These are phyloP conservation scores for Sarcophaga carnaria DNA, from an alignment of 2,888 invertebrate genomes.

Conservation along the genomic window DNA sequence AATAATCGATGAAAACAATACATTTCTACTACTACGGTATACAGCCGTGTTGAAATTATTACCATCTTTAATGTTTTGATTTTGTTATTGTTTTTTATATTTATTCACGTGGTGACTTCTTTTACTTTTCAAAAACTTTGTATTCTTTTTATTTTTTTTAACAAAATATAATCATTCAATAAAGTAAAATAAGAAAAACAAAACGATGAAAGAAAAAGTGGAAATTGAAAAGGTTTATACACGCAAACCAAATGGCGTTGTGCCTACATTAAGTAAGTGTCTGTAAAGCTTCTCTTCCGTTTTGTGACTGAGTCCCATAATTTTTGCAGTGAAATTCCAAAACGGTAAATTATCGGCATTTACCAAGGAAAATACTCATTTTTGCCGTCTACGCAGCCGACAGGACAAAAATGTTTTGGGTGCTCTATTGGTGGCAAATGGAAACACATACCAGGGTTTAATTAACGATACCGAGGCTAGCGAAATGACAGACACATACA, in stretches of 20 bases:
- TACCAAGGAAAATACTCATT: conserved; percentile 71
- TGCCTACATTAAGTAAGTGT: conserved; percentile 76
- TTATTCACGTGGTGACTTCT: conserved; percentile 35
- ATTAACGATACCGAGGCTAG: conserved; percentile 60
- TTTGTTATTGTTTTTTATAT: conserved; percentile 1
- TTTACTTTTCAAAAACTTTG: conserved; percentile 12
- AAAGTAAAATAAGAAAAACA: neutral
- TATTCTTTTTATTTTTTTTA: neutral
- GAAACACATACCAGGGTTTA: conserved; percentile 74
- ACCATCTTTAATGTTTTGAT: neutral
- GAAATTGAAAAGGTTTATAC: conserved; percentile 72
- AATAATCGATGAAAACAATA: neutral
- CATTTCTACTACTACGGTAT: neutral
- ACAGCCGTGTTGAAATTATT: conserved; percentile 12
- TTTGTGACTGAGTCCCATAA: neutral
- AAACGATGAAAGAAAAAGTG: conserved; percentile 74
- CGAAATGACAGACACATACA: conserved; percentile 75
- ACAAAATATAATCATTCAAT: neutral
- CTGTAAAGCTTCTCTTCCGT: neutral
- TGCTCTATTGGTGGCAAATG: conserved; percentile 75
- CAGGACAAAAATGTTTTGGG: conserved; percentile 56
- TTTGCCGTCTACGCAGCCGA: conserved; percentile 66
- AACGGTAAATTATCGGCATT: conserved; percentile 76
- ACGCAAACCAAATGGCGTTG: conserved; percentile 52
- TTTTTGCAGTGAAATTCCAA: conserved; percentile 77